A percentile compares a stretch with the other conserved stretches of the same genome.
Evolutionary conservation across 2,797 vertebrate species (phyloP).

Genomic region (Gymnopithys bicolor): DNA sequence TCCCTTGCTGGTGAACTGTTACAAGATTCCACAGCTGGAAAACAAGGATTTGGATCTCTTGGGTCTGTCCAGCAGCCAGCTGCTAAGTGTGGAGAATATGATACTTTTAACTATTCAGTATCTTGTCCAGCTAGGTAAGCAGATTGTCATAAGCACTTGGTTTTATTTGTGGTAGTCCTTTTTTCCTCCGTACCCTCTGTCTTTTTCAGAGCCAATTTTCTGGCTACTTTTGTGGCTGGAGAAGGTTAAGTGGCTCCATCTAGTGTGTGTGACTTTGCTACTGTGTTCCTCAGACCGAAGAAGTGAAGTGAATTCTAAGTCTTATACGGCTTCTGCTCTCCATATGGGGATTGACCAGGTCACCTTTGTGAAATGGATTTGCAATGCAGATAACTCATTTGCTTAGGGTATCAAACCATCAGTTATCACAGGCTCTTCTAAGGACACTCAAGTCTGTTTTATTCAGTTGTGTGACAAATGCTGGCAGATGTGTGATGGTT

Average conservation of each 20-base stretch:
- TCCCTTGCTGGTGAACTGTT: constrained; percentile 96
- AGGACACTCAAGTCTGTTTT: neutral
- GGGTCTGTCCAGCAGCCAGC: constrained; percentile 86
- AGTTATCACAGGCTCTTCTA: constrained; percentile 29
- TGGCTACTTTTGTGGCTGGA: neutral
- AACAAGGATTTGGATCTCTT: constrained; percentile 87
- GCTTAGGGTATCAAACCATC: constrained; percentile 54
- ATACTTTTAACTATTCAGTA: constrained; percentile 96
- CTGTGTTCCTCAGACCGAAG: neutral
- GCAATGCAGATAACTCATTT: constrained; percentile 53
- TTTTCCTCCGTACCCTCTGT: neutral
- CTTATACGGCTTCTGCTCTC: neutral
- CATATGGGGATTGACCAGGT: constrained; percentile 38
- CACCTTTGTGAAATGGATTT: constrained; percentile 49
- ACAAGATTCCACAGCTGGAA: constrained; percentile 90
- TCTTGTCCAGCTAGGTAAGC: constrained; percentile 92
- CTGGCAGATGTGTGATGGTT: constrained; percentile 59
- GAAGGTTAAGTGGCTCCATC: constrained; percentile 61
- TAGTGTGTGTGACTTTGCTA: constrained; percentile 43
- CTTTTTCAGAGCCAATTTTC: neutral
- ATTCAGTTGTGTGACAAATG: constrained; percentile 54
- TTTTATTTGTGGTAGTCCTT: neutral
- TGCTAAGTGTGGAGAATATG: constrained; percentile 92
- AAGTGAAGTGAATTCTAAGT: neutral
- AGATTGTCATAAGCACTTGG: neutral